Evolutionary conservation across 1,140 invertebrate genomes (phyloP).

Genomic region (Leptinotarsa texana): DNA sequence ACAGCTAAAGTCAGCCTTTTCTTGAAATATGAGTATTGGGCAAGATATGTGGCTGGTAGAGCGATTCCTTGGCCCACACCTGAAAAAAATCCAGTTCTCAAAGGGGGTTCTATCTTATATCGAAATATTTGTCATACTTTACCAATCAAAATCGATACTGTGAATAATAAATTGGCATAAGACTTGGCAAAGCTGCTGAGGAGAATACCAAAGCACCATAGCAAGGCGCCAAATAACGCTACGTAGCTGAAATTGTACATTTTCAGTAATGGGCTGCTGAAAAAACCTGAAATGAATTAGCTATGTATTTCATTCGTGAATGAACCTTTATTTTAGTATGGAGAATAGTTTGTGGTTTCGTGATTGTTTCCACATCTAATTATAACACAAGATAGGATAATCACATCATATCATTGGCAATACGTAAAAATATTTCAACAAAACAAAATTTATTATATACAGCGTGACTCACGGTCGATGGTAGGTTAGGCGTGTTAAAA

Average conservation of each 20-base stretch:
- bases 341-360: too few relatives aligned
- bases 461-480: too few relatives aligned
- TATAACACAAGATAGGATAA: too few relatives aligned
- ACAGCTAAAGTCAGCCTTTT: constrained; percentile 56
- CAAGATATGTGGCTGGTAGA: constrained; percentile 51
- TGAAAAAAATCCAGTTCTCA: constrained; percentile 33
- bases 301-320: too few relatives aligned
- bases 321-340: too few relatives aligned
- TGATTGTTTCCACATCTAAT: too few relatives aligned
- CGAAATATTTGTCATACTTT: constrained; percentile 21
- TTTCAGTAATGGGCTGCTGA: constrained; percentile 52
- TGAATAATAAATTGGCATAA: constrained; percentile 46
- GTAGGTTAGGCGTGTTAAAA: too few relatives aligned
- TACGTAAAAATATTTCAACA: too few relatives aligned
- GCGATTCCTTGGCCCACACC: constrained; percentile 53
- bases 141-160: constrained; percentile 52
- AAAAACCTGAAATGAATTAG: constrained; percentile 40
- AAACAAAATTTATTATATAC: too few relatives aligned
- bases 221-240: constrained; percentile 41
- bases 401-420: too few relatives aligned
- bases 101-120: too few relatives aligned
- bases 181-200: constrained; percentile 46
- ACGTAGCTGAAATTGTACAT: constrained; percentile 45
- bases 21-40: constrained; percentile 57
- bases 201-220: constrained; percentile 48